These are phyloP conservation scores for Carpatolechia fugitivella DNA, from an alignment of 2,888 invertebrate species.

Conservation along the genomic window DNA sequence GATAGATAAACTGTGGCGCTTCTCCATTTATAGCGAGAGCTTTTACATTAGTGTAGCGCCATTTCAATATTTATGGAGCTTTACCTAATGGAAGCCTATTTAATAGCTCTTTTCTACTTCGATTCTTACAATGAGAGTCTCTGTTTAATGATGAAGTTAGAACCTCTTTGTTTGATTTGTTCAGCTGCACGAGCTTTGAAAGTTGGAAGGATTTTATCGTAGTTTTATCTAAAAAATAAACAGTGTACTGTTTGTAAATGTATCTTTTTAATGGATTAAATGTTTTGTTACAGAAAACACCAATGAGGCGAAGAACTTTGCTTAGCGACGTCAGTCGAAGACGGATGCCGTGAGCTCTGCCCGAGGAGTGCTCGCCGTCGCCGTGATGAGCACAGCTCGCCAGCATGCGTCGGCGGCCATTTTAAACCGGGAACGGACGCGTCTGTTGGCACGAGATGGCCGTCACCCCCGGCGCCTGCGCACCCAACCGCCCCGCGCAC, in stretches of 20 bases:
- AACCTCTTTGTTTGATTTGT: neutral
- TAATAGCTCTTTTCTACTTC: conserved; percentile 15
- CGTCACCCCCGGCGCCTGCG: conserved; percentile 59
- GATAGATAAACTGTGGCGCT: conserved; percentile 27
- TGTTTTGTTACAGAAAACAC: conserved; percentile 57
- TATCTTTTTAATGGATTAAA: conserved; percentile 12
- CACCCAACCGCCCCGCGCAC: conserved; percentile 54
- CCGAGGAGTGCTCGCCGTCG: conserved; percentile 65
- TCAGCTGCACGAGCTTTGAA: neutral
- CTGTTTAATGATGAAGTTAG: neutral
- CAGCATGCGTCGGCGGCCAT: conserved; percentile 76
- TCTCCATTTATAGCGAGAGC: conserved; percentile 27
- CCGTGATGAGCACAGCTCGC: conserved; percentile 79
- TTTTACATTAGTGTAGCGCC: conserved; percentile 28
- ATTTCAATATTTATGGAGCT: conserved; percentile 27
- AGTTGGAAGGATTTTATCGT: neutral
- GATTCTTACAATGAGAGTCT: neutral
- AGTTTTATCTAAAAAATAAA: neutral
- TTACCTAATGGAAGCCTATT: conserved; percentile 21
- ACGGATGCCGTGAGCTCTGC: conserved; percentile 71
- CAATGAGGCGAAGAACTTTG: conserved; percentile 46
- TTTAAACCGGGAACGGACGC: conserved; percentile 72
- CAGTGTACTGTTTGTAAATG: neutral
- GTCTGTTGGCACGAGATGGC: conserved; percentile 74
- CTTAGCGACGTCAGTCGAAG: conserved; percentile 34